phyloP scores from a whole-genome alignment of 2,888 invertebrate species.

The Troides oblongomaculatus region DNA sequence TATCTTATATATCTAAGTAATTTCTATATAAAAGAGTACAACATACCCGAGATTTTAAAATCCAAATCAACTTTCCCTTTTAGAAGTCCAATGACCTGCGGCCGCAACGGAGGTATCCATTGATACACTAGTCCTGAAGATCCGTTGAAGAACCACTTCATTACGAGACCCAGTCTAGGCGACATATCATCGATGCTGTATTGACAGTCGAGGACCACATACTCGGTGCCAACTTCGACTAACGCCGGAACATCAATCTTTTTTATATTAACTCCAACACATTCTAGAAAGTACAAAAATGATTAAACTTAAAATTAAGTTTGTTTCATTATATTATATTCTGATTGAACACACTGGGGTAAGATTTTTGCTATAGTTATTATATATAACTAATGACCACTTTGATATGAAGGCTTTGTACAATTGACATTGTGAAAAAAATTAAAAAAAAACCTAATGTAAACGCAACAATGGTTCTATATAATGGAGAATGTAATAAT shows the following conservation, averaged over 20 bases:
- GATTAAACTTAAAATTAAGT: no score
- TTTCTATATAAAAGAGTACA: not conserved
- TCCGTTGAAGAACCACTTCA: conserved; percentile 77
- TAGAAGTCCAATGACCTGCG: conserved; percentile 70
- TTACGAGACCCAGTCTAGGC: conserved; percentile 60
- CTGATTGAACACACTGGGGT: not conserved
- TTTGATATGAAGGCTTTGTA: not conserved
- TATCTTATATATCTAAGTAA: no score
- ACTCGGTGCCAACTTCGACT: conserved; percentile 63
- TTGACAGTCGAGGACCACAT: conserved; percentile 62
- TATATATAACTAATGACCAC: no score
- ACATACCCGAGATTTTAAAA: conserved; percentile 67
- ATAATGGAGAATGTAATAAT: conserved; percentile 23
- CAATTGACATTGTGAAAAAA: conserved; percentile 12
- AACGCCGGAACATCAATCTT: conserved; percentile 64
- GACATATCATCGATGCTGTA: conserved; percentile 45
- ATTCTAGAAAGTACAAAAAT: conserved; percentile 50
- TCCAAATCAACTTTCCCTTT: conserved; percentile 70
- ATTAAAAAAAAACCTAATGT: conserved; percentile 22
- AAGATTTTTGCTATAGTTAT: no score
- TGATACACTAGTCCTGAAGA: conserved; percentile 71
- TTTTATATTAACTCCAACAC: conserved; percentile 71
- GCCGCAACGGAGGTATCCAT: conserved; percentile 72
- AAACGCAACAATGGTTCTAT: conserved; percentile 16
- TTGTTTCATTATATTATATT: not conserved